Percentiles rank a stretch among this genome's conserved stretches.
These are phyloP conservation scores for Pollimyrus isidori DNA, from an alignment of 2,113 vertebrate genomes.

Conservation along the genomic window DNA sequence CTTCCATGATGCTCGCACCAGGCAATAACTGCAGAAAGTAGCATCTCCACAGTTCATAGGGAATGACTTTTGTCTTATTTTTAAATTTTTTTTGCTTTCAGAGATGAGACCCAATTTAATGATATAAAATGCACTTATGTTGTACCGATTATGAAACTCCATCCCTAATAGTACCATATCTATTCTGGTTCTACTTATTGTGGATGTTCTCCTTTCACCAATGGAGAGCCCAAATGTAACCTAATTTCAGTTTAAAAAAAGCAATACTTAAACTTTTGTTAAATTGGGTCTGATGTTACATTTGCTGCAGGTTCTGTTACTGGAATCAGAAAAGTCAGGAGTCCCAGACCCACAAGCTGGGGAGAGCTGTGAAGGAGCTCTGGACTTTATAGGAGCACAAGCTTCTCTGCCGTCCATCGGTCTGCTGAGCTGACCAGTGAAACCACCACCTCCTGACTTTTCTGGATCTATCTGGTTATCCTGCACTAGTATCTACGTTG, in stretches of 20 bases:
- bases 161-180: not conserved
- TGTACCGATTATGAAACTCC: not conserved
- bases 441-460: not conserved
- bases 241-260: not conserved
- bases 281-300: constrained; percentile 1
- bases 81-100: not conserved
- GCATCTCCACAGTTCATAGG: constrained; percentile 6
- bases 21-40: constrained; percentile 16
- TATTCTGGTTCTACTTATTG: not conserved
- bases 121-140: not conserved
- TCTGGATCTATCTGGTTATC: constrained; percentile 7
- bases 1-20: constrained; percentile 32
- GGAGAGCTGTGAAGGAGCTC: not conserved
- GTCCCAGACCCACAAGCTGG: not conserved
- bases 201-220: not conserved
- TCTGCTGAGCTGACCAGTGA: not conserved
- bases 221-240: not conserved
- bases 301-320: not conserved
- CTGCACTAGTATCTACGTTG: constrained; percentile 8
- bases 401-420: not conserved
- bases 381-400: not conserved
- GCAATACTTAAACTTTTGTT: constrained; percentile 8
- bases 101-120: constrained; percentile 13
- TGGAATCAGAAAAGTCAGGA: constrained; percentile 16
- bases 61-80: not conserved